Percentiles rank a stretch among this genome's conserved stretches.
phyloP scores from a whole-genome alignment of 2,888 invertebrate genomes.

The Hydriomena furcata region DNA sequence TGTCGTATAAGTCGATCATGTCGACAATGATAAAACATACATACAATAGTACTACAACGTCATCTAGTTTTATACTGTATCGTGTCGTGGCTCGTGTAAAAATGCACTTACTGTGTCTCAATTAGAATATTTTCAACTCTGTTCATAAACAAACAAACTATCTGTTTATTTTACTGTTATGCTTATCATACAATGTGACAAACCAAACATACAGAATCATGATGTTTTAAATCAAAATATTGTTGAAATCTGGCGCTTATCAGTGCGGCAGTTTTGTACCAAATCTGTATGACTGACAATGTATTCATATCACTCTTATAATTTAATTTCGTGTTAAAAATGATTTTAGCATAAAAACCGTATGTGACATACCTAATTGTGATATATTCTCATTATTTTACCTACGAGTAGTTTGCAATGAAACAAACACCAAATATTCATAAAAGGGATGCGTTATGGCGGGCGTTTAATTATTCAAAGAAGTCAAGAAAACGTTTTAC shows the following conservation, averaged over 20 bases:
- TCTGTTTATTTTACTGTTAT: not conserved
- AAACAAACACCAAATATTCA: not conserved
- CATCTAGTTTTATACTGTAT: too few species aligned
- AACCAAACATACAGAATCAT: not conserved
- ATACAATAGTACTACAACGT: too few species aligned
- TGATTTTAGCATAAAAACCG: slow-evolving; percentile 14
- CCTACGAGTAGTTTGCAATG: slow-evolving; percentile 3
- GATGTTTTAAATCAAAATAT: not conserved
- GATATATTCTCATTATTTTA: slow-evolving; percentile 22
- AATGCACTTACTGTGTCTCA: not conserved
- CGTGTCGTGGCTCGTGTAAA: too few species aligned
- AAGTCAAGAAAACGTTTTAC: not conserved
- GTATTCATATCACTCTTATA: slow-evolving; percentile 30
- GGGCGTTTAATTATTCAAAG: not conserved
- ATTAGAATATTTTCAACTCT: slow-evolving; percentile 2
- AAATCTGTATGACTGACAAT: slow-evolving; percentile 21
- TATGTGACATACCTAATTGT: slow-evolving; percentile 31
- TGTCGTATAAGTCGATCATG: too few species aligned
- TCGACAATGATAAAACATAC: too few species aligned
- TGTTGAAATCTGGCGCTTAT: not conserved
- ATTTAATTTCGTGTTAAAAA: slow-evolving; percentile 13
- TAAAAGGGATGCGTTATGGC: too few species aligned
- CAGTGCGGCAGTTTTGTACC: not conserved
- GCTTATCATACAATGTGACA: too few species aligned
- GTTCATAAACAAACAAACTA: slow-evolving; percentile 4